Evolutionary conservation across 2,113 vertebrate genomes (phyloP).

Genomic region (Callocephalon fimbriatum): DNA sequence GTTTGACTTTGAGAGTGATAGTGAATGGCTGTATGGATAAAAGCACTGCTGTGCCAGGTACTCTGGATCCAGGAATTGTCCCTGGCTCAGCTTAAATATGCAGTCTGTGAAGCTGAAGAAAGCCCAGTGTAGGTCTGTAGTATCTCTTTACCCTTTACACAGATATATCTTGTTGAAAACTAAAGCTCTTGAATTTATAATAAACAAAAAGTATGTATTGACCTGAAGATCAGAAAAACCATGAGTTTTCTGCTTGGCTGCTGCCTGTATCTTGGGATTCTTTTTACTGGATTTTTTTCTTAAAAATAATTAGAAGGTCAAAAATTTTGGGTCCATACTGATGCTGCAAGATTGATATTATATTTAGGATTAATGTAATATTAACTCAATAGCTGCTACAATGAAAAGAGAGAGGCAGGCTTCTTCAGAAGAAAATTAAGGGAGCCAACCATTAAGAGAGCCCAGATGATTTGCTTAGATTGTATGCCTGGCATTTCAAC

Average conservation of each 20-base stretch:
- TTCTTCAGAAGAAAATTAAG: not conserved
- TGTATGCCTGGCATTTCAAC: not conserved
- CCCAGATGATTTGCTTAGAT: not conserved
- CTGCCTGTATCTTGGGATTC: not conserved
- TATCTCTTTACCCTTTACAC: not conserved
- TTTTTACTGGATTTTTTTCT: not conserved
- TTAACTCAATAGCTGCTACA: not conserved
- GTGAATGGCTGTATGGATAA: no score
- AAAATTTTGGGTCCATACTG: not conserved
- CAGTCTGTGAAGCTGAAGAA: not conserved
- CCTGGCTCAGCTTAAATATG: not conserved
- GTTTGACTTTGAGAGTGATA: not conserved
- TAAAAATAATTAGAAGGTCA: not conserved
- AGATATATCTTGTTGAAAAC: not conserved
- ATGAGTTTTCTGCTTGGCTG: not conserved
- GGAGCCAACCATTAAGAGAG: not conserved
- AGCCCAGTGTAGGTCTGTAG: not conserved
- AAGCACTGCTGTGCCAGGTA: not conserved
- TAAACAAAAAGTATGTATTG: rapidly evolving
- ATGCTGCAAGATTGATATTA: not conserved
- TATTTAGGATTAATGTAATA: not conserved
- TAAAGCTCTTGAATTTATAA: not conserved
- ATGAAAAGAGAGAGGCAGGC: not conserved
- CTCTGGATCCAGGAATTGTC: not conserved
- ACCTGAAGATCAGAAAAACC: not conserved